Evolutionary conservation across 2,113 vertebrate genomes (phyloP), one percentile per base, ranked within the genome.

Genomic region (Ciconia boyciana): DNA sequence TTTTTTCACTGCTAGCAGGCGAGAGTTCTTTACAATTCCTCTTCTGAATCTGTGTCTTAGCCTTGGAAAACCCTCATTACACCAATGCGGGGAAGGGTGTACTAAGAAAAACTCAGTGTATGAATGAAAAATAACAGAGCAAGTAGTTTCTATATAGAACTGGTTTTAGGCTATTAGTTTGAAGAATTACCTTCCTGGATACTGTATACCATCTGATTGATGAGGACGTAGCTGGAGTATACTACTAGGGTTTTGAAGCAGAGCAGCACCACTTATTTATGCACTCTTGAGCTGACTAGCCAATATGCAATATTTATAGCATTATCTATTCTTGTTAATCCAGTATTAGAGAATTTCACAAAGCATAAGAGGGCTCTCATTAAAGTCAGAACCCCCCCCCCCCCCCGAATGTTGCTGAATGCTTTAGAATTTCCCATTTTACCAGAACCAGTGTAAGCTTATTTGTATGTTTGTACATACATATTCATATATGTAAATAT

Each of bases 161-260:
- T 85, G 62, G 57, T 64, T 94, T 96, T 93, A 93, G 95, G 89
- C 94, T 92, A 71, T 96, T 97, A 85, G 81, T 97, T 95, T 97
- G 95, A 97, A 95, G 78, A 95, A 96, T 93, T 92, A 82, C 91
- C 32, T 87, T 91, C 66, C 84, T 65, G 83, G 87, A 76, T 83
- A 69, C 62, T 65, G 49, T 81, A 44, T 62, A 32, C 70, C 32
- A 34, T 61, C 82, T 96, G 93, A 96, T 80, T 58, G 91, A 94
- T 97, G 91, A 91, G 93, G 49, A 89, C 41, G 4, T 51, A 61
- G 89, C 70, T 95, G 65, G 58, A 79, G 54, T 89, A 52, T 68
- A 76, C 92, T 75, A n/a, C 80, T 41, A 90, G 75, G 91, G 80
- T 89, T 94, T 74, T 80, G 87, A 85, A 88, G 81, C 61, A 94